Percentiles rank a stretch among this genome's conserved stretches.
These are phyloP conservation scores for Halichoeres trimaculatus DNA, from an alignment of 2,113 vertebrate genomes.

Conservation along the genomic window DNA sequence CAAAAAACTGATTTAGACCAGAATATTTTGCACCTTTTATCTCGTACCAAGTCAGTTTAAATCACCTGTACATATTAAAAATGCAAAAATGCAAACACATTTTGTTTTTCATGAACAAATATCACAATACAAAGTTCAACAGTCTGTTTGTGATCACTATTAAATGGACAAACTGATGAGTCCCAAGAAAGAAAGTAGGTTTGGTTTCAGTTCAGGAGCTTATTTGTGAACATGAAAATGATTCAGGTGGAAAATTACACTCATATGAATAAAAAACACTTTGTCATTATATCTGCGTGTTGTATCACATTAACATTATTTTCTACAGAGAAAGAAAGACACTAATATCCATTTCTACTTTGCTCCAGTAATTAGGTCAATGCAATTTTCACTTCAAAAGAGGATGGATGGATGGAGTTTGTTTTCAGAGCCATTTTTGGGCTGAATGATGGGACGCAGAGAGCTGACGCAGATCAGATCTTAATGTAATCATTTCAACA, in stretches of 20 bases:
- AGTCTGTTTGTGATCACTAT: too few species aligned
- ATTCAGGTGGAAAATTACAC: neutral
- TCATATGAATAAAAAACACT: neutral
- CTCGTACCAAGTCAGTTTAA: too few species aligned
- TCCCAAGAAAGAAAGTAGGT: too few species aligned
- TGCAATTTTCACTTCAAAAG: constrained; percentile 14
- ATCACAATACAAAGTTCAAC: too few species aligned
- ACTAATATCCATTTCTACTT: neutral
- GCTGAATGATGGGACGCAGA: constrained; percentile 11
- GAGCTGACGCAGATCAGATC: neutral
- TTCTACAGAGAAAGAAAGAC: neutral
- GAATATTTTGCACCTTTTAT: too few species aligned
- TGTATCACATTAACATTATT: neutral
- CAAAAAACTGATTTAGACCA: too few species aligned
- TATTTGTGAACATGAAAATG: neutral
- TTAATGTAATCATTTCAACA: neutral
- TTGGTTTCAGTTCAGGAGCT: neutral
- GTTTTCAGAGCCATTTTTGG: constrained; percentile 1
- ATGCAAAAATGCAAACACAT: too few species aligned
- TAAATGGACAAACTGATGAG: too few species aligned
- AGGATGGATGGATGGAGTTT: neutral
- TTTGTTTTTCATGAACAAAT: too few species aligned
- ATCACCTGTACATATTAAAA: too few species aligned
- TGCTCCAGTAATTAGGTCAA: constrained; percentile 22
- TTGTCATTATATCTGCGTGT: neutral